Percentiles rank a stretch among this genome's conserved stretches.
Conservation (phyloP, 35 echinoderm and acorn worm species). For the Amphiura filiformis region DNA sequence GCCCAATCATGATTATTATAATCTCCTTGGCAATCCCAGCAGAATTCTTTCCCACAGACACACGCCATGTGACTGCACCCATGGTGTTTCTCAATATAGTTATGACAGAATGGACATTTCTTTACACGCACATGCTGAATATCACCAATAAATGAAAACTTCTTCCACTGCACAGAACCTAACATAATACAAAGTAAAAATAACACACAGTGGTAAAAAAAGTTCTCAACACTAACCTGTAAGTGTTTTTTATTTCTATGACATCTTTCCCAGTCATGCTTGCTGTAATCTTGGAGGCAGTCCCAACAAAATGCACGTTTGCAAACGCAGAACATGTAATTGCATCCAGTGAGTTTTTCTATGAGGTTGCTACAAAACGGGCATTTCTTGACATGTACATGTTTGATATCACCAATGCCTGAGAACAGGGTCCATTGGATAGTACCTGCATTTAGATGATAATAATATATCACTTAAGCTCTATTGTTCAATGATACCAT, state of each 20-base stretch:
- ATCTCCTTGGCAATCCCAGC: constrained; percentile 56
- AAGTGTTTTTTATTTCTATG: background rate
- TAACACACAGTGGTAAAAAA: no score
- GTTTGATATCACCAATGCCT: background rate
- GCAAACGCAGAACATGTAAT: constrained; percentile 19
- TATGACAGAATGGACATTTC: constrained; percentile 53
- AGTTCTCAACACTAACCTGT: no score
- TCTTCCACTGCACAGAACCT: no score
- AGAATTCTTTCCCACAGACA: constrained; percentile 51
- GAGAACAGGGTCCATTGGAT: background rate
- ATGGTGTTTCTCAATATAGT: constrained; percentile 58
- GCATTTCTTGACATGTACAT: constrained; percentile 11
- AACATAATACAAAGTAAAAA: no score
- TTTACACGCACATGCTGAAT: constrained; percentile 41
- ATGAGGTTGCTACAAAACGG: constrained; percentile 22
- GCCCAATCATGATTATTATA: constrained; percentile 20
- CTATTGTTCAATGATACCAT: no score
- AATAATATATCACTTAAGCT: no score
- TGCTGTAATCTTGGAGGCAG: background rate
- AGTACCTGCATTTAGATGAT: background rate
- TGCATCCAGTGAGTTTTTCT: constrained; percentile 33
- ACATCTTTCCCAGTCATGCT: background rate
- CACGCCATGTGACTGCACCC: constrained; percentile 72
- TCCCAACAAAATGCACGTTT: constrained; percentile 37
- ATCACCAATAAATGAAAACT: no score